A percentile compares a stretch with the other conserved stretches of the same genome.
These are phyloP conservation scores for Stenolophus ochropezus DNA, from an alignment of 2,888 invertebrate species.

Conservation along the genomic window DNA sequence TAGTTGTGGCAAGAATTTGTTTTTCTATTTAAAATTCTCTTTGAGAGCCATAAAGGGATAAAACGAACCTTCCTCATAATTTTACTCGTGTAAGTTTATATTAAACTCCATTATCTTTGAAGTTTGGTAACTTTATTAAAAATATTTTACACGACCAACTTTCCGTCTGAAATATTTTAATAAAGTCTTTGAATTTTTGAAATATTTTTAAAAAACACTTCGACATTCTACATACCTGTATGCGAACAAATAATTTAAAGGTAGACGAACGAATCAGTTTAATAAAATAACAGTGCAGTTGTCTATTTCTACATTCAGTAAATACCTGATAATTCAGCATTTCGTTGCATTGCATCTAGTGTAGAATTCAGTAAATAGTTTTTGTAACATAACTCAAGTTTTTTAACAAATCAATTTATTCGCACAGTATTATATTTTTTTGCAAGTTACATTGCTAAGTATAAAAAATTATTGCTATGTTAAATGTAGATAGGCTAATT, in stretches of 20 bases:
- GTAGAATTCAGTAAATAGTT: too few relatives aligned
- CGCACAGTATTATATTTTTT: too few relatives aligned
- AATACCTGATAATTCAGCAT: background rate
- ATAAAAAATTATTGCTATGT: too few relatives aligned
- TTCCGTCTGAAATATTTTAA: conserved; percentile 6
- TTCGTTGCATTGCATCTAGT: too few relatives aligned
- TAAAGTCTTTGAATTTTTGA: background rate
- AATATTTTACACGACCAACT: conserved; percentile 6
- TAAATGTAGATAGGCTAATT: too few relatives aligned
- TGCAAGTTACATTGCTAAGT: too few relatives aligned
- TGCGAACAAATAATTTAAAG: background rate
- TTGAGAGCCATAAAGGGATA: background rate
- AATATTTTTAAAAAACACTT: background rate
- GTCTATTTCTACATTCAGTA: background rate
- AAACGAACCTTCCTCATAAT: background rate
- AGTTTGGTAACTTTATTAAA: conserved; percentile 10
- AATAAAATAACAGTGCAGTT: background rate
- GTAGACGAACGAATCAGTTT: background rate
- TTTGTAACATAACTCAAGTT: too few relatives aligned
- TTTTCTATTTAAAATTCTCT: background rate
- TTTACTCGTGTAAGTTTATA: background rate
- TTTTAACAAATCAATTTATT: too few relatives aligned
- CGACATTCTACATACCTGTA: background rate
- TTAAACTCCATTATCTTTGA: background rate
- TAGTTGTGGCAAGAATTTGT: background rate